Percentiles rank a stretch among this genome's conserved stretches.
These are phyloP conservation scores for Battus philenor DNA, from an alignment of 1,140 invertebrate species.

Conservation along the genomic window DNA sequence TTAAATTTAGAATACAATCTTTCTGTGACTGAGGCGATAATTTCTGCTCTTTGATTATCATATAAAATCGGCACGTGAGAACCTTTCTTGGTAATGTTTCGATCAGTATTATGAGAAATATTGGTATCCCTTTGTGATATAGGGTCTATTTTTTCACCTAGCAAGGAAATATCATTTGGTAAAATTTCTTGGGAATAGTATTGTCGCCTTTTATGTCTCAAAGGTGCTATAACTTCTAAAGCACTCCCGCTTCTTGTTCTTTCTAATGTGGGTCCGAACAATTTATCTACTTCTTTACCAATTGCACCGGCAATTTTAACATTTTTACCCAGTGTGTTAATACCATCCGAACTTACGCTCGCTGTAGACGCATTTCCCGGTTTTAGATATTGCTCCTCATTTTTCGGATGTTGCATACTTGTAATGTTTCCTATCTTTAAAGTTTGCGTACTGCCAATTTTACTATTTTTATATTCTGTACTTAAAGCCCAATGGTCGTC, in stretches of 20 bases:
- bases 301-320: slow-evolving; percentile 43
- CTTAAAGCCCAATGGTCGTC: slow-evolving; percentile 43
- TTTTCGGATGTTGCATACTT: slow-evolving; percentile 37
- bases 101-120: slow-evolving; percentile 19
- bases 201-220: slow-evolving; percentile 56
- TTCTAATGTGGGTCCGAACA: slow-evolving; percentile 60
- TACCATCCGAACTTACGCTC: slow-evolving; percentile 47
- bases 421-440: slow-evolving; percentile 56
- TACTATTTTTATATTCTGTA: slow-evolving; percentile 16
- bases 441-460: slow-evolving; percentile 18
- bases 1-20: slow-evolving; percentile 80
- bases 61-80: slow-evolving; percentile 44
- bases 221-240: slow-evolving; percentile 53
- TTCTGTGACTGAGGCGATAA: slow-evolving; percentile 82
- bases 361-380: slow-evolving; percentile 45
- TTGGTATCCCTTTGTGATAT: slow-evolving; percentile 23
- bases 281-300: slow-evolving; percentile 62
- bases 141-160: slow-evolving; percentile 17
- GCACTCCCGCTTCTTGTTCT: slow-evolving; percentile 65
- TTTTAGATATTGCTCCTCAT: slow-evolving; percentile 40
- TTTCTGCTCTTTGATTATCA: slow-evolving; percentile 77
- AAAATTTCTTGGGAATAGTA: slow-evolving; percentile 70
- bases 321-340: slow-evolving; percentile 39
- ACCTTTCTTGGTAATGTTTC: slow-evolving; percentile 24
- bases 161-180: slow-evolving; percentile 30